phyloP scores from a whole-genome alignment of 2,888 invertebrate species.

The Drosophila mayaguana region DNA sequence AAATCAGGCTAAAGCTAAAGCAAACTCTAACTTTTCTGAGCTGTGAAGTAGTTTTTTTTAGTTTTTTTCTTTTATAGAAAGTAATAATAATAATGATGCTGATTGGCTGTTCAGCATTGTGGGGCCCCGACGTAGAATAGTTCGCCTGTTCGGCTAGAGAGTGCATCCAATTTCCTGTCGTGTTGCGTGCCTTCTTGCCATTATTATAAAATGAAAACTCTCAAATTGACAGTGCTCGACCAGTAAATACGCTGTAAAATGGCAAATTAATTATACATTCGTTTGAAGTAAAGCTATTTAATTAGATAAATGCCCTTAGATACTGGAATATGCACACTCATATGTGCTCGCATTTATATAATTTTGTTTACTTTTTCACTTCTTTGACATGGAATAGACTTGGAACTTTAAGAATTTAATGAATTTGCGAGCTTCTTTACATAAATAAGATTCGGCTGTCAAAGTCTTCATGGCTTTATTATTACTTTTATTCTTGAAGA shows the following conservation, averaged over 20 bases:
- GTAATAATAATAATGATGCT: constrained; percentile 10
- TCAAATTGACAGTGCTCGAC: constrained; percentile 13
- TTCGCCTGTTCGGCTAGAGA: constrained; percentile 28
- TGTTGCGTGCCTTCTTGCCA: constrained; percentile 34
- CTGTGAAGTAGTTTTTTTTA: background rate
- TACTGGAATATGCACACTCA: too few species aligned
- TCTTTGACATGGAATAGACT: background rate
- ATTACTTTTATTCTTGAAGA: constrained; percentile 12
- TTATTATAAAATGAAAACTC: constrained; percentile 17
- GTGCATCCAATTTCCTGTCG: constrained; percentile 39
- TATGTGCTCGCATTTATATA: too few species aligned
- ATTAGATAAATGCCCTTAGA: constrained; percentile 7
- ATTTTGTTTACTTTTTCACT: background rate
- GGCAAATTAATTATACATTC: constrained; percentile 15
- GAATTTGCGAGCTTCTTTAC: constrained; percentile 1
- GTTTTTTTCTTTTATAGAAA: background rate
- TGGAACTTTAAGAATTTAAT: constrained; percentile 6
- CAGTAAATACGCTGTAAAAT: constrained; percentile 21
- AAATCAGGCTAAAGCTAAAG: background rate
- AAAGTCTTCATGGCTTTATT: constrained; percentile 11
- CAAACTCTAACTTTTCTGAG: background rate
- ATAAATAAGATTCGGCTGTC: background rate
- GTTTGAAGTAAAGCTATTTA: constrained; percentile 5
- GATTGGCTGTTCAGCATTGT: constrained; percentile 19
- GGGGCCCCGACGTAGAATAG: constrained; percentile 1